Percentiles rank a stretch among this genome's conserved stretches.
Evolutionary conservation across 2,888 invertebrate genomes (phyloP).

Genomic region (Phymatocera aterrima): DNA sequence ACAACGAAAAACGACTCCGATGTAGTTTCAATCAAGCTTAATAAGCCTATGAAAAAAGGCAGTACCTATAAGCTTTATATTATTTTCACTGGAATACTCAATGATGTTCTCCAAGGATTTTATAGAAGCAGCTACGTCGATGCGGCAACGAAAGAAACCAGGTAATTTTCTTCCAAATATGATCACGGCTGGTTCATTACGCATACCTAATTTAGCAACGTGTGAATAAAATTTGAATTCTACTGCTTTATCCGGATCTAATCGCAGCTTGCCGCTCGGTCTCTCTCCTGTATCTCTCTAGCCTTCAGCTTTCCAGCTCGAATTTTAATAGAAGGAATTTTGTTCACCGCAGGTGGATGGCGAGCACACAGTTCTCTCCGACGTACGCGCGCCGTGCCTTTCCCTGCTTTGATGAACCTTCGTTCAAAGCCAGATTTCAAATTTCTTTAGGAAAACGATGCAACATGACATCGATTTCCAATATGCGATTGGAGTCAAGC

Average conservation of each 20-base stretch:
- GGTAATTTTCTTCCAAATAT: constrained; percentile 69
- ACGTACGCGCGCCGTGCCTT: constrained; percentile 77
- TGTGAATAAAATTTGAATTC: not conserved
- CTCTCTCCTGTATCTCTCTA: not conserved
- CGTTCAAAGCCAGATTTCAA: constrained; percentile 78
- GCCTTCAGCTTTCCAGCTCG: too few species aligned
- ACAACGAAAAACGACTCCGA: constrained; percentile 32
- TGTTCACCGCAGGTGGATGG: constrained; percentile 70
- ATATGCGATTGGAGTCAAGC: constrained; percentile 66
- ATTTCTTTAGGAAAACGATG: constrained; percentile 66
- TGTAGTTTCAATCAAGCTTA: constrained; percentile 60
- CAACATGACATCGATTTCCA: constrained; percentile 65
- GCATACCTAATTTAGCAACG: not conserved
- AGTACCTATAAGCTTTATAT: constrained; percentile 75
- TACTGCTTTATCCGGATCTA: too few species aligned
- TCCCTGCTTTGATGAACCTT: constrained; percentile 81
- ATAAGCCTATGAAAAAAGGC: constrained; percentile 67
- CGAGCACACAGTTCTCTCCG: constrained; percentile 76
- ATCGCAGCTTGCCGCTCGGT: not conserved
- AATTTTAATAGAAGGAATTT: too few species aligned
- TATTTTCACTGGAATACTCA: constrained; percentile 77
- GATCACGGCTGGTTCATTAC: not conserved
- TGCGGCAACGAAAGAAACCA: constrained; percentile 67
- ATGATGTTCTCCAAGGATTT: constrained; percentile 77
- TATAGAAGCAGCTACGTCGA: constrained; percentile 76